These are phyloP conservation scores for Brotula barbata DNA, from an alignment of 2,797 vertebrate species.

Conservation along the genomic window DNA sequence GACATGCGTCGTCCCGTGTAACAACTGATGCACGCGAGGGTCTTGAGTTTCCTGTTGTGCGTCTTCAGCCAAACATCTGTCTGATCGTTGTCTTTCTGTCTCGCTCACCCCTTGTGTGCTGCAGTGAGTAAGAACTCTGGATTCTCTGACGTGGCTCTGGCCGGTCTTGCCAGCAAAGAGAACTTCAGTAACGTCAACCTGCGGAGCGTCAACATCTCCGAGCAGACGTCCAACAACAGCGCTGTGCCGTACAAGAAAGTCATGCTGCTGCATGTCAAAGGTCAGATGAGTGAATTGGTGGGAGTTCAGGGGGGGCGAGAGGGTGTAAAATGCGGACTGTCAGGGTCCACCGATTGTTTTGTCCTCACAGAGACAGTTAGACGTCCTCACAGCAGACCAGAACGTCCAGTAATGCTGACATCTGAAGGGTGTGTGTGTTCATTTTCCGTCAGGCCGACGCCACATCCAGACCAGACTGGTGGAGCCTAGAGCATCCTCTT, in stretches of 20 bases:
- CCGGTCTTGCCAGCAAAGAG: conserved; percentile 93
- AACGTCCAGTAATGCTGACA: not conserved
- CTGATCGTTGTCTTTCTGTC: too few relatives aligned
- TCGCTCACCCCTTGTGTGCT: too few relatives aligned
- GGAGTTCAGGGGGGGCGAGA: too few relatives aligned
- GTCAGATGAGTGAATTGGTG: too few relatives aligned
- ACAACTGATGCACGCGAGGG: too few relatives aligned
- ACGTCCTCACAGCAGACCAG: not conserved
- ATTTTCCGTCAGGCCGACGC: conserved; percentile 83
- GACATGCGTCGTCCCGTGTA: too few relatives aligned
- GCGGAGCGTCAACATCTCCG: conserved; percentile 86
- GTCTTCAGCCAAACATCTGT: not conserved
- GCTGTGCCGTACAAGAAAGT: conserved; percentile 92
- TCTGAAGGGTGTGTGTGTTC: too few relatives aligned
- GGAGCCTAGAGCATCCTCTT: conserved; percentile 90
- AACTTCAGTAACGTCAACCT: conserved; percentile 93
- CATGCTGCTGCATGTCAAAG: conserved; percentile 97
- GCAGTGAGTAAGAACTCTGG: conserved; percentile 86
- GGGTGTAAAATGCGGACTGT: too few relatives aligned
- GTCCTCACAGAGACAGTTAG: too few relatives aligned
- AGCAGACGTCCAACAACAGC: conserved; percentile 96
- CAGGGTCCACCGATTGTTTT: too few relatives aligned
- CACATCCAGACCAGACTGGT: conserved; percentile 97
- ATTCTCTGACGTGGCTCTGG: conserved; percentile 92
- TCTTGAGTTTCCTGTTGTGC: too few relatives aligned